A percentile compares a stretch with the other conserved stretches of the same genome.
phyloP scores from a whole-genome alignment of 2,797 vertebrate genomes.

The Syngnathus acus region DNA sequence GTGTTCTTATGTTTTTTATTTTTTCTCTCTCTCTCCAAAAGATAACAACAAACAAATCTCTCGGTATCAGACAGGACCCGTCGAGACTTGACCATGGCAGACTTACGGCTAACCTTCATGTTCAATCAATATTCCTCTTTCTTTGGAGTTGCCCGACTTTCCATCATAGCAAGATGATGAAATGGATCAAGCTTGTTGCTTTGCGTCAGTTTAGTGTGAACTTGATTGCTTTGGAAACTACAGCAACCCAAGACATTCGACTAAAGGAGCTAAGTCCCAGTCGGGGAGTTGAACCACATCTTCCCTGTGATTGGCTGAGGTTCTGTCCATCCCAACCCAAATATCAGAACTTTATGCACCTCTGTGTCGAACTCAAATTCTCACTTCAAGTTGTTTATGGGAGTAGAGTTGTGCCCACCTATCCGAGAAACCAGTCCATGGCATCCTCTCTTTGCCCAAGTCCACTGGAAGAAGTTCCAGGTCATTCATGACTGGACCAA shows the following conservation, averaged over 20 bases:
- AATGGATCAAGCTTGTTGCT: conserved; percentile 55
- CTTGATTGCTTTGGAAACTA: conserved; percentile 16
- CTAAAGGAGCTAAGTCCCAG: neutral
- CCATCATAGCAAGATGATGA: conserved; percentile 56
- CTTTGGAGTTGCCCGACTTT: conserved; percentile 52
- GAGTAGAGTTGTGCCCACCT: neutral
- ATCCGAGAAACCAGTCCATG: neutral
- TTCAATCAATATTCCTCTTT: conserved; percentile 63
- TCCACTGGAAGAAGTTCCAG: neutral
- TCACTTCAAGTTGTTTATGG: neutral
- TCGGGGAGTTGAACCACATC: neutral
- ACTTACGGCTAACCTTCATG: conserved; percentile 67
- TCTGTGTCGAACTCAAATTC: too few relatives aligned
- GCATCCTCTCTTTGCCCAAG: neutral
- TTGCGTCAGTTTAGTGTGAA: conserved; percentile 38
- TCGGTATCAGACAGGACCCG: conserved; percentile 38
- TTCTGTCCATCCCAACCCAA: neutral
- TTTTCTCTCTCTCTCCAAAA: conserved; percentile 44
- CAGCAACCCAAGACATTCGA: conserved; percentile 8
- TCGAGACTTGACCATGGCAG: conserved; percentile 53
- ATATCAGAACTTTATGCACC: neutral
- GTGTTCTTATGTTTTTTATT: conserved; percentile 29
- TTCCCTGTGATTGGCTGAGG: neutral
- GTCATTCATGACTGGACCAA: neutral
- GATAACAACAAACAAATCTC: conserved; percentile 41